Evolutionary conservation across 1,140 invertebrate species (phyloP), one percentile per base, ranked within the genome.

Genomic region (Arctopsyche grandis): DNA sequence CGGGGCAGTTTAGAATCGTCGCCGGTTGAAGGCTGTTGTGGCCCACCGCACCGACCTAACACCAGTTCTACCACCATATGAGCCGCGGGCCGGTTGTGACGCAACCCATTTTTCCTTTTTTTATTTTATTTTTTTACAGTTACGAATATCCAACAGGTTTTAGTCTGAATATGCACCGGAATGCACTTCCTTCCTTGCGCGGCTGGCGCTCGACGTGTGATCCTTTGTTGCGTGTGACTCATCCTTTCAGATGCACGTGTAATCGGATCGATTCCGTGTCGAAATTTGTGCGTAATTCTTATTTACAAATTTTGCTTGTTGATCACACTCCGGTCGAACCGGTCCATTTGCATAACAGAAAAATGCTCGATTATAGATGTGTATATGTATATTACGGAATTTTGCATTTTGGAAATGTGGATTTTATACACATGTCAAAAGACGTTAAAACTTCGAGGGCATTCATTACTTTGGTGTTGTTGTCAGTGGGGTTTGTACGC

Each of bases 121-220:
- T 66, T 66, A 26, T 66, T 66, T 66, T 26, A 26, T 66, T 56
- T 74, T 74, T 56, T 22, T 56, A 71, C 69, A 21, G 70, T 73
- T 73, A 22, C 70, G 71, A 74, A 74, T 56, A 56, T 74, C 46
- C 71, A 56, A 74, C 71, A 74, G 71, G 71, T 74, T 74, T 74
- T 56, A 21, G 71, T 56, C 44, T 24, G 48, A 48, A 74, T 71
- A 38, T 71, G 69, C 69, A 38, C 5, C 38, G 71, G 71, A 46
- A 56, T 56, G 46, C 71, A 71, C 69, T 74, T 74, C 71, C 71
- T 74, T 52, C 48, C 71, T 52, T 38, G 29, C 29, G 29, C 29
- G 29, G 3, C 3, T 4, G 29, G 7, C 29, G 29, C 29, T n/a
- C n/a, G n/a, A n/a, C 3, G 29, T 38, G 3, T 38, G 1, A 38